Percentiles rank a stretch among this genome's conserved stretches.
Evolutionary conservation across 2,888 invertebrate species (phyloP).

Genomic region (Andrena hattorfiana): DNA sequence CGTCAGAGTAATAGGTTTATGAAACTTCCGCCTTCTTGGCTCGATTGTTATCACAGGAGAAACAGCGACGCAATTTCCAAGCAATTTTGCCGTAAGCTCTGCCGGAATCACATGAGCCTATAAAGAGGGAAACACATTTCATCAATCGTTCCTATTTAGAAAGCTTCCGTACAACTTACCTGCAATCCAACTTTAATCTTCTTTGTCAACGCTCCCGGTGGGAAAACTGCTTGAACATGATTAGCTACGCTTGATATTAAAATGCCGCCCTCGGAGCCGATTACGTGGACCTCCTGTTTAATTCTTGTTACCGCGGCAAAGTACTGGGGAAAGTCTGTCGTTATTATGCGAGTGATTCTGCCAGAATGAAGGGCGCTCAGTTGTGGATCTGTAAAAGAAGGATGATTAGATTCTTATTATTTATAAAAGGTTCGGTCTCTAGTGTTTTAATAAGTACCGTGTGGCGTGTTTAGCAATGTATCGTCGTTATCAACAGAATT

Average conservation of each 20-base stretch:
- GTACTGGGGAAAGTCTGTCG: slow-evolving; percentile 99
- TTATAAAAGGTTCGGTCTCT: background rate
- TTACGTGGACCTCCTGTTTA: slow-evolving; percentile 98
- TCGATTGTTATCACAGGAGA: slow-evolving; percentile 99
- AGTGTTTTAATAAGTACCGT: slow-evolving; percentile 87
- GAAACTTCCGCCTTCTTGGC: slow-evolving; percentile 98
- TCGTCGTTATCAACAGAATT: slow-evolving; percentile 87
- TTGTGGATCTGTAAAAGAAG: slow-evolving; percentile 76
- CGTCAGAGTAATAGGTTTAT: slow-evolving; percentile 98
- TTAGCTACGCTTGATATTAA: slow-evolving; percentile 96
- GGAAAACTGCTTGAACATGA: slow-evolving; percentile 93
- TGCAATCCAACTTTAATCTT: slow-evolving; percentile 99
- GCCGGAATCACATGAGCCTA: slow-evolving; percentile 96
- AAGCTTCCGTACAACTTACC: slow-evolving; percentile 85
- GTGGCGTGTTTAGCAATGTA: slow-evolving; percentile 88
- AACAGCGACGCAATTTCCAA: slow-evolving; percentile 98
- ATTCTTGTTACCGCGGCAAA: slow-evolving; percentile 98
- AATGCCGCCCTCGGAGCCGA: slow-evolving; percentile 99
- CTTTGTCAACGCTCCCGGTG: slow-evolving; percentile 98
- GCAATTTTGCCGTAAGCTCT: slow-evolving; percentile 93
- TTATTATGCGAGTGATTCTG: slow-evolving; percentile 96
- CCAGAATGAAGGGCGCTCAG: slow-evolving; percentile 85
- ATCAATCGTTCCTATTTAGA: too few species aligned
- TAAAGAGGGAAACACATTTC: slow-evolving; percentile 44
- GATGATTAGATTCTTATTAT: slow-evolving; percentile 1